phyloP scores from a whole-genome alignment of 2,888 invertebrate genomes.

The Epirrhoe alternata region DNA sequence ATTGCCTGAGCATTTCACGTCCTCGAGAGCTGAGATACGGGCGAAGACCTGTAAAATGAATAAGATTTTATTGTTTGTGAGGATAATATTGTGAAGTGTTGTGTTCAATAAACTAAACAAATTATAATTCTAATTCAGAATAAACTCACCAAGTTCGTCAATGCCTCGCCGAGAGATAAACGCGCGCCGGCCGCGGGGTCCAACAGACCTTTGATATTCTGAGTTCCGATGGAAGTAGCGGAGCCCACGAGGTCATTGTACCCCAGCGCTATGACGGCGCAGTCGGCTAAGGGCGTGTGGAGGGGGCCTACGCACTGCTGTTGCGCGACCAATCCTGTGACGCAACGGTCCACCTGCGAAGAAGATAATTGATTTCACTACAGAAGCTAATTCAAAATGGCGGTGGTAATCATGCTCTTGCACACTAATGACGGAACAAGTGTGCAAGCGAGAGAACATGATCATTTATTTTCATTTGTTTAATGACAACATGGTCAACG shows the following conservation, averaged over 20 bases:
- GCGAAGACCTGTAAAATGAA: slow-evolving; percentile 84
- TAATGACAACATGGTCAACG: too few relatives aligned
- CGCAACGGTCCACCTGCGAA: slow-evolving; percentile 92
- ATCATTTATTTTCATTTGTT: too few relatives aligned
- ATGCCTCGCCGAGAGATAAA: slow-evolving; percentile 96
- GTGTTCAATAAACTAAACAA: too few relatives aligned
- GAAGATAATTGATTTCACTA: background rate
- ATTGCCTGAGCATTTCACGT: slow-evolving; percentile 99
- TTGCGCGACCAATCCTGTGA: slow-evolving; percentile 97
- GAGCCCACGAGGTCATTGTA: slow-evolving; percentile 93
- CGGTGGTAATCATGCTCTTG: too few relatives aligned
- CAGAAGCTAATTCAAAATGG: background rate
- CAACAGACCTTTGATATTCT: slow-evolving; percentile 96
- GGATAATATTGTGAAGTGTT: too few relatives aligned
- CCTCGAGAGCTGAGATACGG: slow-evolving; percentile 87
- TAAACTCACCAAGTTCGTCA: slow-evolving; percentile 94
- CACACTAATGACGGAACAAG: too few relatives aligned
- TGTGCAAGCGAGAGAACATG: too few relatives aligned
- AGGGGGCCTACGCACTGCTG: slow-evolving; percentile 99
- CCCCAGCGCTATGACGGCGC: slow-evolving; percentile 94
- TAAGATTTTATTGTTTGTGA: background rate
- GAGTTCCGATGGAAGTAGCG: slow-evolving; percentile 98
- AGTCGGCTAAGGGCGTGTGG: slow-evolving; percentile 98
- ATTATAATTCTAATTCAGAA: too few relatives aligned
- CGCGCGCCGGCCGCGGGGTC: slow-evolving; percentile 94